Conservation (phyloP, 2,797 vertebrate genomes). For the Thripadectes ignobilis region DNA sequence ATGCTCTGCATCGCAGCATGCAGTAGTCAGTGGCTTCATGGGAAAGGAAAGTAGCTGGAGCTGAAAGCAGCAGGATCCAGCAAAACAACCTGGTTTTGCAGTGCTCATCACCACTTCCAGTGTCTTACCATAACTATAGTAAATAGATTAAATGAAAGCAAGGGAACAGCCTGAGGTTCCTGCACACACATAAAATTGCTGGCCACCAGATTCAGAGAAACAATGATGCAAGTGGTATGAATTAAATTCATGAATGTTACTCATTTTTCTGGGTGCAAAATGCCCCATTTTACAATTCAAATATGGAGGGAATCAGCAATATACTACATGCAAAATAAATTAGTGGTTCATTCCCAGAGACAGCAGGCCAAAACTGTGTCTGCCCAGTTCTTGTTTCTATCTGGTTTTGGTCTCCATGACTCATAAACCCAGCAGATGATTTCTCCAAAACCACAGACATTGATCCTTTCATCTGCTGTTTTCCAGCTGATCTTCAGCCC, state of each 20-base stretch:
- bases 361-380: background rate
- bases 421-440: conserved; percentile 18
- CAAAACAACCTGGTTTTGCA: background rate
- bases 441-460: background rate
- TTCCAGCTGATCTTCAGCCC: background rate
- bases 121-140: background rate
- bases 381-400: background rate
- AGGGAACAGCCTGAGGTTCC: background rate
- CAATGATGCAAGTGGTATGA: background rate
- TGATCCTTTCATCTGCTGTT: background rate
- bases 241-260: background rate
- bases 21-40: background rate
- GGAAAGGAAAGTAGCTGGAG: background rate
- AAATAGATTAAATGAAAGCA: background rate
- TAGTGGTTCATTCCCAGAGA: background rate
- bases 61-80: background rate
- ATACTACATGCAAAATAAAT: background rate
- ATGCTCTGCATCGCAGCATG: background rate
- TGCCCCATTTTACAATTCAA: background rate
- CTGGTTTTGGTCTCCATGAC: background rate
- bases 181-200: background rate
- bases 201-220: background rate
- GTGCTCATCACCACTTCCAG: background rate
- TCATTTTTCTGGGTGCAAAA: conserved; percentile 36
- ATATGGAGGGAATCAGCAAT: background rate